These are phyloP conservation scores for Cotesia typhae DNA, from an alignment of 1,140 invertebrate genomes.

Conservation along the genomic window DNA sequence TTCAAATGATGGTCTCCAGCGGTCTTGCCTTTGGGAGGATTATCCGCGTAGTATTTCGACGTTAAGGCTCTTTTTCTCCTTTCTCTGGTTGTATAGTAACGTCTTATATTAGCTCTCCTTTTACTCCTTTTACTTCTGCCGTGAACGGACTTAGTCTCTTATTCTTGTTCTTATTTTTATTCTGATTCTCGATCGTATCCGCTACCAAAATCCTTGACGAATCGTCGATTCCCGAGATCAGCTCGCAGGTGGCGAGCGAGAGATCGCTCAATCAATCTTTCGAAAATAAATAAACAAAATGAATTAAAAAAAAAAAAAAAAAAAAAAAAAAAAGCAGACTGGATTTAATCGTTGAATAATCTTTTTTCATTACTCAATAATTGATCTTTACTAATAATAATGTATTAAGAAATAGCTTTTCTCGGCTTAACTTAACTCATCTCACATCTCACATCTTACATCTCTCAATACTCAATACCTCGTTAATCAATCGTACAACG, in stretches of 20 bases:
- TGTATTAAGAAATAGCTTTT: constrained; percentile 8
- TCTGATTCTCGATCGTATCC: too few relatives aligned
- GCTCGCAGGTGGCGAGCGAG: constrained; percentile 26
- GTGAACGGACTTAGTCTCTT: background rate
- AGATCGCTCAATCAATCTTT: constrained; percentile 33
- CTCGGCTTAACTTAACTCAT: background rate
- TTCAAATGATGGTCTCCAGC: constrained; percentile 45
- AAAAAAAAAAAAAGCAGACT: background rate
- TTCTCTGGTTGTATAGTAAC: constrained; percentile 6
- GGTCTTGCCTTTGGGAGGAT: constrained; percentile 46
- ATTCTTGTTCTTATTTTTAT: too few relatives aligned
- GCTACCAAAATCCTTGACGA: constrained; percentile 24
- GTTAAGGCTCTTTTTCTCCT: constrained; percentile 33
- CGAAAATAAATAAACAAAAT: constrained; percentile 4
- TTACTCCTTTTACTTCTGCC: background rate
- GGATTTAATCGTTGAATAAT: constrained; percentile 8
- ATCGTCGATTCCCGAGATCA: constrained; percentile 29
- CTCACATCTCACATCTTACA: background rate
- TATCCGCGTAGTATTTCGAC: constrained; percentile 46
- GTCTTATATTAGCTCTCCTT: constrained; percentile 10
- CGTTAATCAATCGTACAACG: constrained; percentile 13
- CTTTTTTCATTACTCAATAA: background rate
- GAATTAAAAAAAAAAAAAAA: background rate
- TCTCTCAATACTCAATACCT: background rate
- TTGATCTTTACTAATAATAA: background rate